Percentiles rank a stretch among this genome's conserved stretches.
These are phyloP conservation scores for Cynaeus angustus DNA, from an alignment of 2,888 invertebrate species.

Conservation along the genomic window DNA sequence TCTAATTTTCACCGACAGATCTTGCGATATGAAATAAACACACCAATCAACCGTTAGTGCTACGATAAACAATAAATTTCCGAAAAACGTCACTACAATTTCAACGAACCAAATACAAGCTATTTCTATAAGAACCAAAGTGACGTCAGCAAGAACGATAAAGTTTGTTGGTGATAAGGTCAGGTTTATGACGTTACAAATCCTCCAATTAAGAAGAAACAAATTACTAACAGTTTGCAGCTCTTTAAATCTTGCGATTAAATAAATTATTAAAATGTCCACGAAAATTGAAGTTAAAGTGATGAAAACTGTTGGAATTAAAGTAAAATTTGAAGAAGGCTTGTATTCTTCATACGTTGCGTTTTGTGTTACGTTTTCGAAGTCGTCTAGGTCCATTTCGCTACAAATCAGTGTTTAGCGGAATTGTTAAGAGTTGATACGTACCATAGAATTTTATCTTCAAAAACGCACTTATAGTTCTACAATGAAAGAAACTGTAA, in stretches of 20 bases:
- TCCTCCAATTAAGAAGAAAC: constrained; percentile 2
- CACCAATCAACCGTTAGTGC: constrained; percentile 7
- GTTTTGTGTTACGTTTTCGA: too few species aligned
- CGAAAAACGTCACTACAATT: background rate
- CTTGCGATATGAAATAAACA: background rate
- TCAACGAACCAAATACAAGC: constrained; percentile 14
- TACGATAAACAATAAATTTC: background rate
- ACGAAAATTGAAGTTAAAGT: constrained; percentile 1
- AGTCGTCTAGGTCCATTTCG: too few species aligned
- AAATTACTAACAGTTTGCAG: constrained; percentile 8
- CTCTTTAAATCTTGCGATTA: constrained; percentile 10
- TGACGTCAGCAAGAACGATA: background rate
- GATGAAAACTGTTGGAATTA: constrained; percentile 1
- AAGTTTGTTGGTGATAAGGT: constrained; percentile 11
- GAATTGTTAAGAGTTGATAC: too few species aligned
- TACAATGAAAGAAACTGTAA: too few species aligned
- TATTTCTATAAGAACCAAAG: background rate
- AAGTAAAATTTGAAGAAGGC: background rate
- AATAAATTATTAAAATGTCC: constrained; percentile 1
- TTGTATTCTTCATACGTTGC: background rate
- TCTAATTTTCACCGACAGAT: background rate
- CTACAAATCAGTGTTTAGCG: too few species aligned
- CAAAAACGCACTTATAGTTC: too few species aligned
- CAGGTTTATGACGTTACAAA: background rate
- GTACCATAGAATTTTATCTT: too few species aligned